Conservation (phyloP, 1,140 invertebrate genomes). For the Lepidotrigona ventralis region DNA sequence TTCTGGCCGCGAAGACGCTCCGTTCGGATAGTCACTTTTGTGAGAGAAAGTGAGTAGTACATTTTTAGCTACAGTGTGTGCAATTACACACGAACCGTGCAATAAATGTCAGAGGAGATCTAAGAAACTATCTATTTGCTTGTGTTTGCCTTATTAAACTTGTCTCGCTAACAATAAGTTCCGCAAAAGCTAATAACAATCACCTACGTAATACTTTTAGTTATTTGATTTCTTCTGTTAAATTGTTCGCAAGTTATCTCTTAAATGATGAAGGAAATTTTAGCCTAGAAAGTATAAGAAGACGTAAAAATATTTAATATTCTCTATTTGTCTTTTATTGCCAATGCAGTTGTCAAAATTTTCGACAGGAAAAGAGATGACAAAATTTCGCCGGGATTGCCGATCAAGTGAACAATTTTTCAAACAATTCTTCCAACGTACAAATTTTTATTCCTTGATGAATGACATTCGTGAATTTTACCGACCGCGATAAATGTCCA, state of each 20-base stretch:
- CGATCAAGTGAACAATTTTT: too few relatives aligned
- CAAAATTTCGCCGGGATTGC: too few relatives aligned
- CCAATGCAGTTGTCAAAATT: not conserved
- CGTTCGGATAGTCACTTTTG: not conserved
- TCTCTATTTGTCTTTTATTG: not conserved
- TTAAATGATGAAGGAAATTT: not conserved
- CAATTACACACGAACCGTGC: not conserved
- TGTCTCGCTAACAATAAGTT: not conserved
- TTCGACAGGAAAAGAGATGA: too few relatives aligned
- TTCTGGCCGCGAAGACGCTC: not conserved
- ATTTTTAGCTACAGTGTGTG: not conserved
- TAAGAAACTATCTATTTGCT: not conserved
- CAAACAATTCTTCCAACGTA: too few relatives aligned
- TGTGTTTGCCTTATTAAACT: not conserved
- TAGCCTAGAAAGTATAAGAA: not conserved
- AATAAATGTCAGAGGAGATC: not conserved
- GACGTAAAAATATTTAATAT: not conserved
- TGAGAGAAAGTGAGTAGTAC: slow-evolving; percentile 28
- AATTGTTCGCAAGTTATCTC: not conserved
- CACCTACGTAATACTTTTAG: not conserved
- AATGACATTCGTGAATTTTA: too few relatives aligned
- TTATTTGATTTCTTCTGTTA: not conserved
- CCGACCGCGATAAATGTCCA: too few relatives aligned
- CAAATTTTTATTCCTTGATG: too few relatives aligned
- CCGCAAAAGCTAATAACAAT: not conserved